phyloP scores from a whole-genome alignment of 2,797 vertebrate species.

The Lepidocolaptes lacrymiger region DNA sequence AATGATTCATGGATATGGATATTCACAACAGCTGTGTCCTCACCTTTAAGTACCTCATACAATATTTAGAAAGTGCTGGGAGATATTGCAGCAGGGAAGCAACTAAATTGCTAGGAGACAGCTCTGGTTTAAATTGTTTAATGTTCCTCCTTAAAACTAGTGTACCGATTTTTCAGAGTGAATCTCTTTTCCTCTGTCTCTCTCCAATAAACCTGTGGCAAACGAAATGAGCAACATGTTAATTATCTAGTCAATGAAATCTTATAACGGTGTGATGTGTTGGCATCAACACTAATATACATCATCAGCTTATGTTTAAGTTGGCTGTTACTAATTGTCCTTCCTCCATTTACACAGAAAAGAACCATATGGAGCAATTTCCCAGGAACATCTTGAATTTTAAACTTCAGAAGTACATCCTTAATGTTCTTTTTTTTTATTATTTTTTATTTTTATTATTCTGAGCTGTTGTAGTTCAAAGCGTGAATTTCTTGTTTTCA shows the following conservation, averaged over 20 bases:
- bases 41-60: slow-evolving; percentile 77
- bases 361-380: neutral
- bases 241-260: neutral
- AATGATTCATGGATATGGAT: slow-evolving; percentile 76
- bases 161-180: slow-evolving; percentile 28
- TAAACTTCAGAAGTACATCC: neutral
- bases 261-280: neutral
- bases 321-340: neutral
- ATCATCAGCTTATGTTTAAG: neutral
- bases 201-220: neutral
- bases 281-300: neutral
- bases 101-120: slow-evolving; percentile 73
- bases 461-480: neutral
- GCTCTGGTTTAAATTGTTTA: slow-evolving; percentile 64
- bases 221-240: slow-evolving; percentile 21
- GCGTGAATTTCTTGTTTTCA: neutral
- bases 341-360: neutral
- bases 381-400: neutral
- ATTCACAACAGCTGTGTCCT: slow-evolving; percentile 76
- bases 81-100: slow-evolving; percentile 72
- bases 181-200: neutral
- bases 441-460: neutral
- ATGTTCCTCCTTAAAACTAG: slow-evolving; percentile 59
- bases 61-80: slow-evolving; percentile 76
- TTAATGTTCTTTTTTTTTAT: neutral